Percentiles rank a stretch among this genome's conserved stretches.
phyloP scores from a whole-genome alignment of 2,888 invertebrate species.

The Norana najaformis region DNA sequence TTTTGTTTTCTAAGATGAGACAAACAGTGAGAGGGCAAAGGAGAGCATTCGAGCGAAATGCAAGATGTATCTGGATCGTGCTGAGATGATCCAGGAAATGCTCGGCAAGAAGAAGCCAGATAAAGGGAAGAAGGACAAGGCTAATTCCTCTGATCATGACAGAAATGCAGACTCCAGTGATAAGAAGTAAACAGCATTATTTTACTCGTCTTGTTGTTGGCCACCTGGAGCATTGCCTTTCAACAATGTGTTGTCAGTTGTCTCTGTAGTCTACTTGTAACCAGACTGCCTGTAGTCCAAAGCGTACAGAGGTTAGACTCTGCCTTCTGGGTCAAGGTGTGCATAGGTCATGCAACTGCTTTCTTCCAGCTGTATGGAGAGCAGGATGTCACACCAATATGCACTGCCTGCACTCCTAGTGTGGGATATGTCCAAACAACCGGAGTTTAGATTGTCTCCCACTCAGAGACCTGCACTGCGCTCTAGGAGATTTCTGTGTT shows the following conservation, averaged over 20 bases:
- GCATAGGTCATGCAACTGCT: no score
- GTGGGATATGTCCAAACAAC: no score
- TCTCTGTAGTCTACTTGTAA: no score
- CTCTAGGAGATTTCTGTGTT: no score
- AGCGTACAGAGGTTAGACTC: no score
- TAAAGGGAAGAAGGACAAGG: conserved; percentile 28
- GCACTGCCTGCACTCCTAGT: no score
- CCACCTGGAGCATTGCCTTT: neutral
- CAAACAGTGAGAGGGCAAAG: conserved; percentile 93
- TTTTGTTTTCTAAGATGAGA: conserved; percentile 73
- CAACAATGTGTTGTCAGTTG: neutral
- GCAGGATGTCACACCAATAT: no score
- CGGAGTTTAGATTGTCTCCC: no score
- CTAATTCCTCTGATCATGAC: conserved; percentile 9
- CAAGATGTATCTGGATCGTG: conserved; percentile 89
- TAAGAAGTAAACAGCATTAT: neutral
- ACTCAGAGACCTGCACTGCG: no score
- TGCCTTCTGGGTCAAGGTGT: no score
- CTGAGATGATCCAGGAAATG: conserved; percentile 92
- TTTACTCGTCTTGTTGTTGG: neutral
- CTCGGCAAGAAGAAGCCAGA: conserved; percentile 60
- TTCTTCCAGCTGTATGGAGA: no score
- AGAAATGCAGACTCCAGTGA: conserved; percentile 21
- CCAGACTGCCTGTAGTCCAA: no score
- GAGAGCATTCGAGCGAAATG: conserved; percentile 94